Evolutionary conservation across 2,113 vertebrate species (phyloP), one percentile per base, ranked within the genome.

Genomic region (Lampris incognitus): DNA sequence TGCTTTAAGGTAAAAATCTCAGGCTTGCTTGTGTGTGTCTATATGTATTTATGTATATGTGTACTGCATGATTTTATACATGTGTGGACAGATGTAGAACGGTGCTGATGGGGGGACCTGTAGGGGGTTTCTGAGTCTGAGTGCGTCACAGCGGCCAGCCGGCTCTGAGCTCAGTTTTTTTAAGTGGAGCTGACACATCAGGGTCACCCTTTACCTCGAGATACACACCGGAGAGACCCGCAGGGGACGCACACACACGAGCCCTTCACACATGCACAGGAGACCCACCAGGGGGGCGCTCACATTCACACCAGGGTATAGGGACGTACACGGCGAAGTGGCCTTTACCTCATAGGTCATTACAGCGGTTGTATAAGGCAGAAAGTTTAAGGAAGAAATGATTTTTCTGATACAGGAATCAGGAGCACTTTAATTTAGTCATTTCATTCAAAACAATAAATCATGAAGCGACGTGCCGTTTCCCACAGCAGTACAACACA

Each of bases 181-280:
- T 93, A 89, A 93, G 64, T 72, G 66, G 75, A 88, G 77, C 64
- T 90, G 92, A 93, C 92, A 92, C 90, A 93, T 89, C 83, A 67
- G 89, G 92, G 91, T 91, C 89, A 88, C 60, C 66, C 51, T 85
- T 50, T 76, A 87, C 90, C 90, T 85, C 81, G 1, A 89, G 91
- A 90, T 77, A 86, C 84, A 83, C 87, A 87, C 87, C 69, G 70
- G 60, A 79, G 76, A 82, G 69, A 54, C 83, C 86, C 70, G 41
- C n/a, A 0, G 87, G 90, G 65, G 52, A 64, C 74, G 69, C 37
- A 0, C n/a, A 64, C 76, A 70, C 78, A 59, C 70, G 69, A 89
- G 84, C 80, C 85, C 83, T 77, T 86, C 83, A 81, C 69, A 78
- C 13, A 2, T 63, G 41, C 38, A 77, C 75, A 85, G 63, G 68